phyloP scores from a whole-genome alignment of 2,888 invertebrate species.

The Gasteruption jaculator region DNA sequence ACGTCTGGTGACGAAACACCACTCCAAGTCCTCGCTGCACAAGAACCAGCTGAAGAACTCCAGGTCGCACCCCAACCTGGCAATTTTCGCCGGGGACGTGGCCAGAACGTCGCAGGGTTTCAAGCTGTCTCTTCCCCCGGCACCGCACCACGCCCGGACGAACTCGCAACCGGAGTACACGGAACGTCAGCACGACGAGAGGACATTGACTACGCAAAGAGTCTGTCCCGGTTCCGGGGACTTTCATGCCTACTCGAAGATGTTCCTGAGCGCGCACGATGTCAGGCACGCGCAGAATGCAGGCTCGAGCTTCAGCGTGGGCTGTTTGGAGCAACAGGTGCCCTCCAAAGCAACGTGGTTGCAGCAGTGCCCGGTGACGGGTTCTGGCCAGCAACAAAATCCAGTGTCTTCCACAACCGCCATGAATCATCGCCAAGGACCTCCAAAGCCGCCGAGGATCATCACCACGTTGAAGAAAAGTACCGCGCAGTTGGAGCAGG shows the following conservation, averaged over 20 bases:
- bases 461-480: constrained; percentile 40
- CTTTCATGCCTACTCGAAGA: constrained; percentile 45
- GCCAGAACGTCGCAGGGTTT: not conserved
- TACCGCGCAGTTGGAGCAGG: constrained; percentile 29
- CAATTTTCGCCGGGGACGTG: constrained; percentile 27
- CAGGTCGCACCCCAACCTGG: constrained; percentile 45
- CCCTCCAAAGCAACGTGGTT: constrained; percentile 14
- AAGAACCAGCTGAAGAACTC: constrained; percentile 45
- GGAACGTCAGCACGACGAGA: constrained; percentile 32
- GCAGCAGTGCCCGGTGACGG: constrained; percentile 16
- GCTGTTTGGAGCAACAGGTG: constrained; percentile 15
- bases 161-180: constrained; percentile 42
- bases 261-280: constrained; percentile 47
- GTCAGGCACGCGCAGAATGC: constrained; percentile 27
- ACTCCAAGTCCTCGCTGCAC: constrained; percentile 36
- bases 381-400: constrained; percentile 35
- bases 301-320: constrained; percentile 14
- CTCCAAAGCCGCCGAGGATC: constrained; percentile 43
- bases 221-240: constrained; percentile 37
- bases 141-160: constrained; percentile 35
- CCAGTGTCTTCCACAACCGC: constrained; percentile 34
- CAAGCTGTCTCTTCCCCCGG: constrained; percentile 15
- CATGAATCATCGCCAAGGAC: constrained; percentile 29
- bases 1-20: constrained; percentile 29
- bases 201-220: constrained; percentile 25